Conservation (phyloP, 2,888 invertebrate genomes). For the Drosophila kanekoi region DNA sequence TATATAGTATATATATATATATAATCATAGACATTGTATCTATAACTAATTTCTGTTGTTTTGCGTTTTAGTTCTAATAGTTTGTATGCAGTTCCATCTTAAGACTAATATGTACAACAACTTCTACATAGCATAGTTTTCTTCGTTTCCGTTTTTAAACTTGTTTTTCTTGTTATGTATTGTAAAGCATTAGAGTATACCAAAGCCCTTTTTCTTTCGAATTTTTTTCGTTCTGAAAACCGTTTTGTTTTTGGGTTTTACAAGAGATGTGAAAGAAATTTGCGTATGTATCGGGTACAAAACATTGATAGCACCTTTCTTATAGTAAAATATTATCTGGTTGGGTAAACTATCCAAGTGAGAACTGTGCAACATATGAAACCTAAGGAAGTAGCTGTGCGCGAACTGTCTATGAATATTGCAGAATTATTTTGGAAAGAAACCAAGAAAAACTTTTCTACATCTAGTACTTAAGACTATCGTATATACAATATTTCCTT, state of each 20-base stretch:
- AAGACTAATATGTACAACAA: constrained; percentile 65
- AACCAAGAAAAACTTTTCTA: constrained; percentile 11
- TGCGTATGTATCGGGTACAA: constrained; percentile 46
- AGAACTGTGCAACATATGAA: constrained; percentile 50
- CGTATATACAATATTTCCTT: constrained; percentile 57
- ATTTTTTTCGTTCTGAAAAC: constrained; percentile 68
- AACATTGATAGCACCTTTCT: constrained; percentile 74
- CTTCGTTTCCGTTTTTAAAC: constrained; percentile 14
- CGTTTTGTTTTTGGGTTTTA: constrained; percentile 27
- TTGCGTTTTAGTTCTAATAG: constrained; percentile 64
- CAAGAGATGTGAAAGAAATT: constrained; percentile 26
- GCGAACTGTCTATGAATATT: constrained; percentile 21
- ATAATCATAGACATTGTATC: constrained; percentile 16
- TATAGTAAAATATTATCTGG: constrained; percentile 19
- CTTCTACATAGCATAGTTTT: constrained; percentile 52
- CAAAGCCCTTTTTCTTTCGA: constrained; percentile 84
- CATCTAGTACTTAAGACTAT: constrained; percentile 37
- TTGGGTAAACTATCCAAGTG: constrained; percentile 20
- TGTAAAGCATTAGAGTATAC: constrained; percentile 86
- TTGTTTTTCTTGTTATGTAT: constrained; percentile 36
- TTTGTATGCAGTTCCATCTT: constrained; percentile 57
- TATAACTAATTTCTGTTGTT: constrained; percentile 61
- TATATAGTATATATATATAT: constrained; percentile 11
- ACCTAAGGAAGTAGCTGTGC: constrained; percentile 38
- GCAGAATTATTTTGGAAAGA: constrained; percentile 4